Evolutionary conservation across 1,140 invertebrate genomes (phyloP).

Genomic region (Heliconius hewitsoni): DNA sequence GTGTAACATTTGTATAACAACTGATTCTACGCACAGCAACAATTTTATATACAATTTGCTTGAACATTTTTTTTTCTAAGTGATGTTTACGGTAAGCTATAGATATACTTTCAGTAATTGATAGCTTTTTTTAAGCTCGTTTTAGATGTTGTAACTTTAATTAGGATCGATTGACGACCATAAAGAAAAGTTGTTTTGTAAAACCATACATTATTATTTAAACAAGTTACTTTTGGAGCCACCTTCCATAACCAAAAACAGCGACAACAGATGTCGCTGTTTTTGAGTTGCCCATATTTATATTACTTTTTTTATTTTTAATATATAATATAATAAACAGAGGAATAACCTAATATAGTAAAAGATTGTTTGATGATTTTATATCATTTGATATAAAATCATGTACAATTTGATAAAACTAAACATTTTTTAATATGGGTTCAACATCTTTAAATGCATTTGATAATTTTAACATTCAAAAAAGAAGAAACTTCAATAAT

Average conservation of each 20-base stretch:
- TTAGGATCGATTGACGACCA: background rate
- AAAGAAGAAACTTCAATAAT: too few species aligned
- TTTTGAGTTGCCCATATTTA: background rate
- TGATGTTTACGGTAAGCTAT: background rate
- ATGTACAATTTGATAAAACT: background rate
- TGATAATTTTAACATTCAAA: background rate
- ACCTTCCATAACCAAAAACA: background rate
- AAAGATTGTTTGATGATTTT: background rate
- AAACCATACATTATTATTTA: too few species aligned
- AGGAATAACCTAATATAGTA: background rate
- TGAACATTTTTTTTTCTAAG: background rate
- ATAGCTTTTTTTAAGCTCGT: background rate
- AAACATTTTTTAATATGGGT: background rate
- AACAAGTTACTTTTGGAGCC: too few species aligned
- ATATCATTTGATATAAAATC: background rate
- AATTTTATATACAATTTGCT: slow-evolving; percentile 20
- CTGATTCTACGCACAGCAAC: slow-evolving; percentile 42
- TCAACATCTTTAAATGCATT: background rate
- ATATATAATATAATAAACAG: background rate
- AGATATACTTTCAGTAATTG: background rate
- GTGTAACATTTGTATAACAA: slow-evolving; percentile 70
- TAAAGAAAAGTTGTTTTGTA: background rate
- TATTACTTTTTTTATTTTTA: background rate
- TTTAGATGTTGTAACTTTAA: background rate
- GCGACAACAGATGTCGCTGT: background rate